Evolutionary conservation across 1,140 invertebrate species (phyloP), one percentile per base, ranked within the genome.

Genomic region (Tetramorium parvispinum): DNA sequence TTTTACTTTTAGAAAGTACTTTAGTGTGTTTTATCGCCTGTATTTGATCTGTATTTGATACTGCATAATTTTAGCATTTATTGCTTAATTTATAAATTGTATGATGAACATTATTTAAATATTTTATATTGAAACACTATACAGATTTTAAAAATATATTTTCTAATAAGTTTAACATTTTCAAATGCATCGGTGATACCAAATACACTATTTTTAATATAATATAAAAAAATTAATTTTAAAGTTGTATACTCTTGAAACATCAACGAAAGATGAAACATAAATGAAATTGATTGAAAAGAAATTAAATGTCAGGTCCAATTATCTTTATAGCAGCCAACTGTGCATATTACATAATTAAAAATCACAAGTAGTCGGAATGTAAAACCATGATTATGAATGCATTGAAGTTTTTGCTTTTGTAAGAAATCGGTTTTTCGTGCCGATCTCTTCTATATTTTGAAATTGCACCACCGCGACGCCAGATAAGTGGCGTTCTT

Each of bases 401-500:
- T 49, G 40, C 27, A 8, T 46, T 27, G 53, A 51, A 49, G n/a
- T 13, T 61, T 82, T 32, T 10, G 27, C 16, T 37, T 1, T 85
- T 21, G 65, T 27, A 55, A 21, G 7, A 55, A 43, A 71, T 81
- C 18, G 8, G 11, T 81, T 85, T 85, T 89, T 79, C 68, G 16
- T 70, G 73, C 11, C 40, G 43, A 55, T 65, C 6, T 37, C 32
- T 3, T 63, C 81, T 90, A 85, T 86, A 90, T 90, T 90, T 75
- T 77, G 55, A 82, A 89, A 90, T 89, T 89, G 75, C 61, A 37
- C 40, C 37, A 86, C 57, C 49, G 40, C 61, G 10, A 78, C 27
- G 27, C 86, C 86, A 88, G 82, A 88, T 87, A 90, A 90, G 90
- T 90, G 70, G 88, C 86, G 77, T 61, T 75, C 82, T 90, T 73